Conservation (phyloP, 2,888 invertebrate species). For the Tetrapedia diversipes region DNA sequence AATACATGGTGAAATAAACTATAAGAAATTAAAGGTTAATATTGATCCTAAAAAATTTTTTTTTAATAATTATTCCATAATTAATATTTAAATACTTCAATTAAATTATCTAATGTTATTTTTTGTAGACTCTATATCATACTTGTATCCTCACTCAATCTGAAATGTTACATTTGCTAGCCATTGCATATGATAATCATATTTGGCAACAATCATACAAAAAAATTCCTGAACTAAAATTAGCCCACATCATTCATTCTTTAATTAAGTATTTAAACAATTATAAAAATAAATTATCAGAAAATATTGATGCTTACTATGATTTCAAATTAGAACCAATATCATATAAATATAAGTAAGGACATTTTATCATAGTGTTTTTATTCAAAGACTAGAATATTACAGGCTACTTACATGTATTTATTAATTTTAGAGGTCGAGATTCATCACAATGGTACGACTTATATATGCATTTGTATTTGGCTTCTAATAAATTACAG, state of each 20-base stretch:
- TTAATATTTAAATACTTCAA: not conserved
- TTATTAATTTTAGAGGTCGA: constrained; percentile 61
- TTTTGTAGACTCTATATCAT: constrained; percentile 75
- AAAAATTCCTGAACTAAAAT: constrained; percentile 63
- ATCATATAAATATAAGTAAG: constrained; percentile 43
- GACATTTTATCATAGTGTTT: constrained; percentile 13
- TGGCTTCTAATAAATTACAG: constrained; percentile 77
- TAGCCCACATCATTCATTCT: constrained; percentile 63
- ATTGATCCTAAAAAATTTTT: constrained; percentile 7
- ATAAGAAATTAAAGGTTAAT: constrained; percentile 72
- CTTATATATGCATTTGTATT: constrained; percentile 76
- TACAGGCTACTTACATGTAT: not conserved
- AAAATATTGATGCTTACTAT: constrained; percentile 69
- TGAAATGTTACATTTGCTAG: constrained; percentile 76
- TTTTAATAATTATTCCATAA: not conserved
- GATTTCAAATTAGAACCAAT: constrained; percentile 64
- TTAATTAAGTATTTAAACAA: constrained; percentile 61
- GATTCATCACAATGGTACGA: constrained; percentile 76
- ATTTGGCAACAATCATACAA: constrained; percentile 47
- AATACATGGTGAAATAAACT: constrained; percentile 73
- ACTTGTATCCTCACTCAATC: constrained; percentile 78
- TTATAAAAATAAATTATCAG: constrained; percentile 63
- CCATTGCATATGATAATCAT: constrained; percentile 69
- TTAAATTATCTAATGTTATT: constrained; percentile 3
- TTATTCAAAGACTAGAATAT: not conserved